Evolutionary conservation across 2,888 invertebrate genomes (phyloP).

Genomic region (Mallateleia sp.): DNA sequence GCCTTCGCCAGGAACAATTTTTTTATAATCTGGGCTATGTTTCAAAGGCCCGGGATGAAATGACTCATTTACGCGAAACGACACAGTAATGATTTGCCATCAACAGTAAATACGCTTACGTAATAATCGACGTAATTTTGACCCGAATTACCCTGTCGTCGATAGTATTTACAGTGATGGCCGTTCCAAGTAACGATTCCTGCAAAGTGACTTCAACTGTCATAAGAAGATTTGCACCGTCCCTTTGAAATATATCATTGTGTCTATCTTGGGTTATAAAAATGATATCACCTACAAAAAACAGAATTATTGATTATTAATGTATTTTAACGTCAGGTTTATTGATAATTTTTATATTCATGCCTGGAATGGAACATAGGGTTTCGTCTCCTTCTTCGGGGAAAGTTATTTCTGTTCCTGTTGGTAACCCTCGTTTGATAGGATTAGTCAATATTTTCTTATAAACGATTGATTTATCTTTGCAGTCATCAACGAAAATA

Average conservation of each 20-base stretch:
- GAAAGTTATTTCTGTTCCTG: no score
- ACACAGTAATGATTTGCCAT: conserved; percentile 23
- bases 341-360: no score
- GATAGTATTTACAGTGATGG: conserved; percentile 92
- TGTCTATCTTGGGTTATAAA: conserved; percentile 94
- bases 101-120: conserved; percentile 88
- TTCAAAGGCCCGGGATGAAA: conserved; percentile 47
- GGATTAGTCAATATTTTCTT: no score
- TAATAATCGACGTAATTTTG: conserved; percentile 93
- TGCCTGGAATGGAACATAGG: no score
- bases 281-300: conserved; percentile 92
- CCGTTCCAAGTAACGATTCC: conserved; percentile 93
- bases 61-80: neutral
- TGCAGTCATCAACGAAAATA: no score
- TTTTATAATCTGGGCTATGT: conserved; percentile 92
- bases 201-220: conserved; percentile 91
- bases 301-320: conserved; percentile 52
- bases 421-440: no score
- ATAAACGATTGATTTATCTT: no score
- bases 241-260: conserved; percentile 92
- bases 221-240: conserved; percentile 93
- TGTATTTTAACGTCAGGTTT: no score
- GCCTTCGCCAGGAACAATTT: conserved; percentile 93
- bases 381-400: no score
- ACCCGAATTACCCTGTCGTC: conserved; percentile 93